Conservation (phyloP, 2,797 vertebrate species). For the Orestias chungarensis region DNA sequence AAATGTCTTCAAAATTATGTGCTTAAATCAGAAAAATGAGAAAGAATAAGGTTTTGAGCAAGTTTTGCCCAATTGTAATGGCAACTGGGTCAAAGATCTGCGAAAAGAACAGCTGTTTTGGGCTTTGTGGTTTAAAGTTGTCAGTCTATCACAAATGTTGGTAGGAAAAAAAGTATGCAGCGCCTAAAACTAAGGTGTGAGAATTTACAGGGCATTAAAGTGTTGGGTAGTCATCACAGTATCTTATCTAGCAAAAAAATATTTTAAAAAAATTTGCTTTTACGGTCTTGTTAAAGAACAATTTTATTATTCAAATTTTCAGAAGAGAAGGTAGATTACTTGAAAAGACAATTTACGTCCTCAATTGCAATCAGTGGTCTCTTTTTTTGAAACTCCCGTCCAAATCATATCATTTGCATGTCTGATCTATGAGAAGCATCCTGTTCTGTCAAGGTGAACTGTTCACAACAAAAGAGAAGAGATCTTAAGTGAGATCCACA, state of each 20-base stretch:
- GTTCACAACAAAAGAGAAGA: constrained; percentile 43
- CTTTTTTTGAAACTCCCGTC: constrained; percentile 2
- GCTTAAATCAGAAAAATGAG: neutral
- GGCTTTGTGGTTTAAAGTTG: neutral
- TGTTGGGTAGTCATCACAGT: neutral
- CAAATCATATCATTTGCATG: constrained; percentile 10
- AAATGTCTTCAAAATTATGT: neutral
- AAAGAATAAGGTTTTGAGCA: neutral
- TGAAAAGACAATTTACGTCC: neutral
- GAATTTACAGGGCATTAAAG: neutral
- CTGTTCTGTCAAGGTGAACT: constrained; percentile 23
- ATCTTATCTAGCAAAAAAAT: no score
- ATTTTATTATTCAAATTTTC: no score
- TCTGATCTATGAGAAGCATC: constrained; percentile 22
- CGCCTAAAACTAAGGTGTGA: neutral
- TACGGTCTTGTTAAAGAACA: no score
- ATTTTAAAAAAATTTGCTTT: no score
- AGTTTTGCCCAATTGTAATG: neutral
- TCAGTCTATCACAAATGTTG: neutral
- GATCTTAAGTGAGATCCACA: constrained; percentile 46
- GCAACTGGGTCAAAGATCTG: neutral
- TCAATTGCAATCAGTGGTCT: neutral
- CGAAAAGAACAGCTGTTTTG: neutral
- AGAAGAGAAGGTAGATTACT: neutral
- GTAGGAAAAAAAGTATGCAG: neutral